phyloP scores from a whole-genome alignment of 2,888 invertebrate species.

The Harpagoxenus sublaevis region DNA sequence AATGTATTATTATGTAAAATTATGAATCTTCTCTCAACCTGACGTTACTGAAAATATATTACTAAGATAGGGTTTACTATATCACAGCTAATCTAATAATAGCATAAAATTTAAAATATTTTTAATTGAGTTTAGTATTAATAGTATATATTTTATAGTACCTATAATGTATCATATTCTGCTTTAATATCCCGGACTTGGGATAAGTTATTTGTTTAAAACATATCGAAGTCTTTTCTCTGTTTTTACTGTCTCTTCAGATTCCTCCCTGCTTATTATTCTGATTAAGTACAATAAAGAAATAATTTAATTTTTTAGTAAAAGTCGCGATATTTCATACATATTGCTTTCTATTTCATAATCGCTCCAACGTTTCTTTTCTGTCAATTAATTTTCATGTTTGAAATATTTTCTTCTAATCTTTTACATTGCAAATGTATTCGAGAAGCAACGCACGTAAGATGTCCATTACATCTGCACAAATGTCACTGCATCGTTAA shows the following conservation, averaged over 20 bases:
- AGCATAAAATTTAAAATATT: neutral
- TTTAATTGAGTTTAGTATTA: neutral
- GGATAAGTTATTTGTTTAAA: neutral
- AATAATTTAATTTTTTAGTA: neutral
- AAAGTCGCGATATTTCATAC: neutral
- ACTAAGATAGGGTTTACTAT: neutral
- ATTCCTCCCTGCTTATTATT: neutral
- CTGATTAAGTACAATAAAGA: neutral
- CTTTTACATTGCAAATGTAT: neutral
- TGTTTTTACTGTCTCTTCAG: neutral
- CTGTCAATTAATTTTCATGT: neutral
- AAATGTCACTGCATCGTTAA: neutral
- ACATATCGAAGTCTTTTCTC: no score
- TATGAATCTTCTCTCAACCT: neutral
- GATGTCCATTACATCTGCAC: neutral
- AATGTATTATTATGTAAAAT: neutral
- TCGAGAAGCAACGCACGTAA: neutral
- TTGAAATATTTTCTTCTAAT: neutral
- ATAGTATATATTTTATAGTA: neutral
- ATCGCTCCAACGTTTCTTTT: neutral
- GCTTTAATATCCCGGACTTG: neutral
- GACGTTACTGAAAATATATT: neutral
- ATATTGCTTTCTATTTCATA: neutral
- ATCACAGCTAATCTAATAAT: neutral
- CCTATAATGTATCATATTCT: neutral